phyloP scores from a whole-genome alignment of 2,797 vertebrate genomes.

The Liparis tanakae region DNA sequence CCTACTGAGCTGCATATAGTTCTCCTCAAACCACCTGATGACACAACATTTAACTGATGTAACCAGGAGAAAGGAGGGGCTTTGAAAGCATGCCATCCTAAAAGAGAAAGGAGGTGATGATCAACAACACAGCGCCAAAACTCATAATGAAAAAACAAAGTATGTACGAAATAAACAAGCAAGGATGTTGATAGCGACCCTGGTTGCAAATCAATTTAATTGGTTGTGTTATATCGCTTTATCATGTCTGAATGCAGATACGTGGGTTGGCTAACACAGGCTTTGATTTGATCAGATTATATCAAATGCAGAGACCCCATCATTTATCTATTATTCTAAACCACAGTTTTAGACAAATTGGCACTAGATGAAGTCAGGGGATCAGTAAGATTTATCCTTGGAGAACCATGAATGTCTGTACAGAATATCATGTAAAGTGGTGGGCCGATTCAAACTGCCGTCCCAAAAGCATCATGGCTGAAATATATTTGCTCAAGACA shows the following conservation, averaged over 20 bases:
- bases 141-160: neutral
- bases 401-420: neutral
- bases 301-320: neutral
- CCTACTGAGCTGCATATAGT: neutral
- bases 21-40: constrained; percentile 1
- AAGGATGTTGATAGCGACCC: neutral
- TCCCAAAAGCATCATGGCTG: neutral
- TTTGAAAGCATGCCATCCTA: constrained; percentile 8
- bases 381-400: neutral
- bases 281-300: neutral
- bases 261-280: too few relatives aligned
- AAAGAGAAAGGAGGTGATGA: neutral
- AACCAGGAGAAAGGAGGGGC: neutral
- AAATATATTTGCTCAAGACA: too few relatives aligned
- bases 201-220: neutral
- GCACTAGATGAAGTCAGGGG: neutral
- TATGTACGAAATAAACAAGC: neutral
- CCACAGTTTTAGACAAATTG: too few relatives aligned
- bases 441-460: neutral
- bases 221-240: neutral
- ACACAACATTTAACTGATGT: neutral
- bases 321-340: neutral
- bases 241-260: neutral
- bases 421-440: neutral
- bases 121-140: neutral